Percentiles rank a stretch among this genome's conserved stretches.
phyloP scores from a whole-genome alignment of 2,797 vertebrate species.

The Mionectes olivaceus region DNA sequence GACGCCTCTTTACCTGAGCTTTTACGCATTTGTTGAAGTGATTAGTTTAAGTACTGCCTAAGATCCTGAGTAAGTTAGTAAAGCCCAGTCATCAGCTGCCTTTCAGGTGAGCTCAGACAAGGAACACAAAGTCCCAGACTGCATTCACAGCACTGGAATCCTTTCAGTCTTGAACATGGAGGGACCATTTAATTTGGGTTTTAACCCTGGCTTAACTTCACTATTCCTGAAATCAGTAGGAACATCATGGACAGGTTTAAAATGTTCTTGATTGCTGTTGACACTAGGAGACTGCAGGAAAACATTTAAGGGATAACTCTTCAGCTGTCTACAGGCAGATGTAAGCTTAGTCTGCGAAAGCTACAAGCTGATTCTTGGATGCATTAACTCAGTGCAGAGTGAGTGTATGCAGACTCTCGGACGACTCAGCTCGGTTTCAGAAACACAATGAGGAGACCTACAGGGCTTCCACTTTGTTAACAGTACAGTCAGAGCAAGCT shows the following conservation, averaged over 20 bases:
- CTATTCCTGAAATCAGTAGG: neutral
- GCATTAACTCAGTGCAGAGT: neutral
- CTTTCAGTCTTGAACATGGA: neutral
- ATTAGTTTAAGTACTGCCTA: neutral
- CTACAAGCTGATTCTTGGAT: neutral
- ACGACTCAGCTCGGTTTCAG: neutral
- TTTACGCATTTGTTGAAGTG: neutral
- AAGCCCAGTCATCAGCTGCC: neutral
- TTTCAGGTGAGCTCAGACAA: neutral
- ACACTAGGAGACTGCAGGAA: neutral
- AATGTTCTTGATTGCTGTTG: neutral
- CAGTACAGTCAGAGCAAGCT: slow-evolving; percentile 34
- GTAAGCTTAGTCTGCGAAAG: neutral
- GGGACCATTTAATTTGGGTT: neutral
- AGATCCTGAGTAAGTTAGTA: neutral
- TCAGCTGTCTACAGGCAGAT: neutral
- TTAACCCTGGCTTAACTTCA: neutral
- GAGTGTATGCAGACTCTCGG: slow-evolving; percentile 9
- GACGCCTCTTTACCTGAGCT: neutral
- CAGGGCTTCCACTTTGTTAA: slow-evolving; percentile 3
- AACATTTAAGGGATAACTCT: neutral
- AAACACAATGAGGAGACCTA: slow-evolving; percentile 22
- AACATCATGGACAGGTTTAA: neutral
- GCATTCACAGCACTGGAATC: neutral
- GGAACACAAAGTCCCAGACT: neutral